Evolutionary conservation across 2,113 vertebrate species (phyloP).

Genomic region (Oriolus oriolus): DNA sequence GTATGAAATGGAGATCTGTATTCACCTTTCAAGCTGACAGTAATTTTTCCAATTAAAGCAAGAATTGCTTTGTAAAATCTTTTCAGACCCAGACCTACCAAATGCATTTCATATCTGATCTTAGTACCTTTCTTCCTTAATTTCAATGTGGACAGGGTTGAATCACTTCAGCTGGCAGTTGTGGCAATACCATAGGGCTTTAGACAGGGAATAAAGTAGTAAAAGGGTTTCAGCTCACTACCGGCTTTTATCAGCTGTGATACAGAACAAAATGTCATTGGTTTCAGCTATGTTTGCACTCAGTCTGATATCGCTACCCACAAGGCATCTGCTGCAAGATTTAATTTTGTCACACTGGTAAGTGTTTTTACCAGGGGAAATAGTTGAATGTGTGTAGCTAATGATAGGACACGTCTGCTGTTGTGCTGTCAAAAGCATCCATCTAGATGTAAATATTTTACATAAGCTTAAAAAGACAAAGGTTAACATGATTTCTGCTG

Average conservation of each 20-base stretch:
- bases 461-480: not conserved
- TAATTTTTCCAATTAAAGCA: not conserved
- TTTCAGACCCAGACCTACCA: not conserved
- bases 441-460: constrained; percentile 33
- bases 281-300: constrained; percentile 40
- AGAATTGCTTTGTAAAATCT: not conserved
- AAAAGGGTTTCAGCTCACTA: not conserved
- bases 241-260: constrained; percentile 18
- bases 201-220: not conserved
- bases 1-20: not conserved
- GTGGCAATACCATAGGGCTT: not conserved
- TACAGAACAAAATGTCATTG: constrained; percentile 1
- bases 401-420: not conserved
- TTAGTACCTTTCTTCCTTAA: not conserved
- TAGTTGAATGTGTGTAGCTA: not conserved
- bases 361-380: constrained; percentile 32
- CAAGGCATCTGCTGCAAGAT: constrained; percentile 42
- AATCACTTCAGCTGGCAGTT: not conserved
- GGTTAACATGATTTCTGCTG: not conserved
- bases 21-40: not conserved
- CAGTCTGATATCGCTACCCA: constrained; percentile 48
- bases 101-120: not conserved
- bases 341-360: constrained; percentile 43
- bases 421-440: not conserved
- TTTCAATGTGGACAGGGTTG: not conserved